phyloP scores from a whole-genome alignment of 2,888 invertebrate genomes.

The Microctonus aethiopoides region DNA sequence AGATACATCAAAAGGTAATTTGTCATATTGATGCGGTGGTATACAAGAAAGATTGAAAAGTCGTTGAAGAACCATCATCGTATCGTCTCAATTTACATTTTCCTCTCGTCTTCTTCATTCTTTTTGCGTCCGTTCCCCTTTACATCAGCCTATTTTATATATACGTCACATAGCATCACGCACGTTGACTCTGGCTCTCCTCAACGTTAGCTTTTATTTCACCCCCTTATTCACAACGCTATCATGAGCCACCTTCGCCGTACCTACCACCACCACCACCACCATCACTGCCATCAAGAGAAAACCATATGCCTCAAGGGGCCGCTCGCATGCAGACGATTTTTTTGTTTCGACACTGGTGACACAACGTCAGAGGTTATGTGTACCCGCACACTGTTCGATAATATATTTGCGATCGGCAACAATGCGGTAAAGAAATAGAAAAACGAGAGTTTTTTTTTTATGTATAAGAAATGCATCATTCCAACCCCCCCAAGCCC shows the following conservation, averaged over 20 bases:
- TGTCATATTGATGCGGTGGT: background rate
- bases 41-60: conserved; percentile 31
- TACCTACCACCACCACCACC: conserved; percentile 22
- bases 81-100: conserved; percentile 43
- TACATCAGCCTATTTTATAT: background rate
- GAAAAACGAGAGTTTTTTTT: background rate
- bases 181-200: conserved; percentile 39
- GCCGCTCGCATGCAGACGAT: conserved; percentile 55
- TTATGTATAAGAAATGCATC: background rate
- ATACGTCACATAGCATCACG: conserved; percentile 54
- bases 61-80: conserved; percentile 34
- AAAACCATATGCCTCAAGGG: conserved; percentile 30
- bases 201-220: background rate
- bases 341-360: conserved; percentile 44
- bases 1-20: conserved; percentile 7
- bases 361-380: conserved; percentile 18
- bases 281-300: conserved; percentile 35
- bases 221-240: background rate
- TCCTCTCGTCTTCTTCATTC: conserved; percentile 36
- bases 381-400: conserved; percentile 38
- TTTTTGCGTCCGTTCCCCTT: background rate
- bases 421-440: conserved; percentile 33
- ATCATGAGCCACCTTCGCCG: conserved; percentile 9
- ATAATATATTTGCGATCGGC: conserved; percentile 48
- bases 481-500: background rate